A percentile compares a stretch with the other conserved stretches of the same genome.
Evolutionary conservation across 2,888 invertebrate genomes (phyloP).

Genomic region (Panopea generosa): DNA sequence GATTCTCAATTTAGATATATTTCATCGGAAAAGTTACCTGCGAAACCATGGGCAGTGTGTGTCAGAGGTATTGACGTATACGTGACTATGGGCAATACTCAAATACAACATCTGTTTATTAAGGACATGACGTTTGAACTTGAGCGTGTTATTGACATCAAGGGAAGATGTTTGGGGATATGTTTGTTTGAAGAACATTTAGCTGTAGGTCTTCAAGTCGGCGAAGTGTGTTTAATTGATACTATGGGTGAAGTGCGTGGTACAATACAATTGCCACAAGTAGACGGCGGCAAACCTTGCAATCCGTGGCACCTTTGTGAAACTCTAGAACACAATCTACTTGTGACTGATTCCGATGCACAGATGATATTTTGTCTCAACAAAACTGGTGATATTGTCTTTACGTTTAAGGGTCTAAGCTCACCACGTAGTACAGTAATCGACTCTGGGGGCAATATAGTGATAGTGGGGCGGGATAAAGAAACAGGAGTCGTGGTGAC

Average conservation of each 20-base stretch:
- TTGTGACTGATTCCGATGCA: slow-evolving; percentile 50
- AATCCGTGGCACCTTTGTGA: slow-evolving; percentile 53
- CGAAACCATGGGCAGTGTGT: slow-evolving; percentile 55
- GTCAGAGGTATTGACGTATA: slow-evolving; percentile 43
- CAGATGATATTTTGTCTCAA: slow-evolving; percentile 40
- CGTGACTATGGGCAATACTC: slow-evolving; percentile 53
- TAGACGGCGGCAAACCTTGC: slow-evolving; percentile 31
- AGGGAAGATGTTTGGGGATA: slow-evolving; percentile 52
- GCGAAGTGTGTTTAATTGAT: slow-evolving; percentile 42
- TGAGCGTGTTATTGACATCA: slow-evolving; percentile 32
- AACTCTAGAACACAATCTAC: slow-evolving; percentile 36
- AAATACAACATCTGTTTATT: slow-evolving; percentile 47
- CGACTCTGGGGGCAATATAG: slow-evolving; percentile 41
- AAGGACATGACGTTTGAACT: slow-evolving; percentile 53
- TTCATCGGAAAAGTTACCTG: slow-evolving; percentile 40
- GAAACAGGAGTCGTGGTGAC: slow-evolving; percentile 32
- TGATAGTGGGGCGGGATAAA: slow-evolving; percentile 46
- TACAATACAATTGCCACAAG: slow-evolving; percentile 35
- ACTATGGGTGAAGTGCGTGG: slow-evolving; percentile 29
- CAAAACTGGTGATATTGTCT: slow-evolving; percentile 40
- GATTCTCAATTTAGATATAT: slow-evolving; percentile 51
- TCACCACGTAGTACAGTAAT: slow-evolving; percentile 44
- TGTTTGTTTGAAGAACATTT: slow-evolving; percentile 31
- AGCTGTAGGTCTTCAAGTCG: slow-evolving; percentile 51
- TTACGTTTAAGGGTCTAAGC: slow-evolving; percentile 32